Percentiles rank a stretch among this genome's conserved stretches.
These are phyloP conservation scores for Agrotis puta DNA, from an alignment of 2,888 invertebrate species.

Conservation along the genomic window DNA sequence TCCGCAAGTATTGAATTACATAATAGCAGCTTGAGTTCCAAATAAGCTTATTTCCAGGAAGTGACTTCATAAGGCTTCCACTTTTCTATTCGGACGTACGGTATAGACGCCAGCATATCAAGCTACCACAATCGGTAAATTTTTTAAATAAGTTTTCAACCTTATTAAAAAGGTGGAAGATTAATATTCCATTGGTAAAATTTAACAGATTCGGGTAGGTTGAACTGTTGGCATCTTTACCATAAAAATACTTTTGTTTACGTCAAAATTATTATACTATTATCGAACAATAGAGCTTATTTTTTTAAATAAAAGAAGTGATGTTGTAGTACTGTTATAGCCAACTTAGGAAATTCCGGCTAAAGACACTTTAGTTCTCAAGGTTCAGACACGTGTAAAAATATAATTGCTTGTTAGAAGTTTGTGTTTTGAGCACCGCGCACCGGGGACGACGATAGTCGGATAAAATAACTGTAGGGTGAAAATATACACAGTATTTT, in stretches of 20 bases:
- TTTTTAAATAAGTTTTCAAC: no score
- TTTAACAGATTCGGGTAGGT: no score
- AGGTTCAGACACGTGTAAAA: slow-evolving; percentile 25
- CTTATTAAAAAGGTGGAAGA: no score
- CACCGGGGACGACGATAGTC: neutral
- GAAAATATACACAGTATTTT: neutral
- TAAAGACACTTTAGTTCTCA: slow-evolving; percentile 19
- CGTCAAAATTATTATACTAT: neutral
- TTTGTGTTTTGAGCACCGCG: slow-evolving; percentile 8
- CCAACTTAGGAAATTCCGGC: neutral
- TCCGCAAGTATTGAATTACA: no score
- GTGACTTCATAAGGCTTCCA: no score
- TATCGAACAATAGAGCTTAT: neutral
- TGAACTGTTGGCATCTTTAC: no score
- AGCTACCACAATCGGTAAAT: no score
- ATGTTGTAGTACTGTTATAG: neutral
- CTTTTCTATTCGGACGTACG: no score
- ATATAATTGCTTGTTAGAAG: slow-evolving; percentile 41
- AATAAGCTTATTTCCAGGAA: no score
- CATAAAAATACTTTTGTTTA: neutral
- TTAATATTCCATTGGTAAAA: no score
- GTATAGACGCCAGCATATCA: no score
- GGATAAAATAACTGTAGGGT: neutral
- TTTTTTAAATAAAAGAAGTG: neutral
- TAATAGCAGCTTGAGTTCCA: no score